These are phyloP conservation scores for Coccyzus lansbergi DNA, from an alignment of 2,797 vertebrate species.

Conservation along the genomic window DNA sequence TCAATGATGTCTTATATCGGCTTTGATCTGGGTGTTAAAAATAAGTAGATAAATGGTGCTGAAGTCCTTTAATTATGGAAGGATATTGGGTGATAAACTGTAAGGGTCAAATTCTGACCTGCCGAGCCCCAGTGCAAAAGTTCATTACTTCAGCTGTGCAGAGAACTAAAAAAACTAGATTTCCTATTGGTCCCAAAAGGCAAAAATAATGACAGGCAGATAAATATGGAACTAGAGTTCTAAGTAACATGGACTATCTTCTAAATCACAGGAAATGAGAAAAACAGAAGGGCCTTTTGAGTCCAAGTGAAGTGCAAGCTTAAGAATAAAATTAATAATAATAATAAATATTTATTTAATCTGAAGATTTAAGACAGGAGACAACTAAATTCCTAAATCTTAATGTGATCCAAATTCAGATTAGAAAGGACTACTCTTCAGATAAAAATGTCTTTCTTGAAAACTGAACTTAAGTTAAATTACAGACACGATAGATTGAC, in stretches of 20 bases:
- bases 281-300: conserved; percentile 5
- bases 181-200: background rate
- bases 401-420: background rate
- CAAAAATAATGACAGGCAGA: background rate
- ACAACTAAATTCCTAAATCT: conserved; percentile 3
- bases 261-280: conserved; percentile 46
- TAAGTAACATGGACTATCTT: conserved; percentile 30
- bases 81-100: conserved; percentile 34
- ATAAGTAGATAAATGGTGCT: conserved; percentile 40
- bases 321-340: conserved; percentile 21
- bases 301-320: background rate
- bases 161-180: conserved; percentile 3
- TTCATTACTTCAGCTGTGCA: conserved; percentile 31
- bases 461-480: background rate
- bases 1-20: background rate
- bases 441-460: background rate
- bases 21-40: conserved; percentile 40
- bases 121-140: background rate
- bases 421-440: background rate
- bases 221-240: conserved; percentile 34
- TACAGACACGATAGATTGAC: background rate
- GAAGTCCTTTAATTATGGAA: background rate
- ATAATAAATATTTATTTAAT: conserved; percentile 5
- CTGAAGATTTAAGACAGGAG: background rate
- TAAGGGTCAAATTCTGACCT: conserved; percentile 37